Percentiles rank a stretch among this genome's conserved stretches.
phyloP scores from a whole-genome alignment of 2,113 vertebrate genomes.

The Hemichromis elongatus region DNA sequence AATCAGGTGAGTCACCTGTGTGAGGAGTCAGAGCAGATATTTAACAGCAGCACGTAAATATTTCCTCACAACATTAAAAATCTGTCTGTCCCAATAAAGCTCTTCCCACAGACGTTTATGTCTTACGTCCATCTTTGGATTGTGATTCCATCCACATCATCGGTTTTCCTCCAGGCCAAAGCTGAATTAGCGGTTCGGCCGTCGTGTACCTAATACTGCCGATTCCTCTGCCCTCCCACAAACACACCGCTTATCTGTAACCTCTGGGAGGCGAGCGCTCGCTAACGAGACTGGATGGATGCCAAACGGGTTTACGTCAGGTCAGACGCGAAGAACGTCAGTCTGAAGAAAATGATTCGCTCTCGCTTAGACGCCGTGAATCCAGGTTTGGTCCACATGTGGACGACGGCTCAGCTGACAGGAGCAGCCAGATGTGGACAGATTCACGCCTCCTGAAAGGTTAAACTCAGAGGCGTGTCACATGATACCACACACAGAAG shows the following conservation, averaged over 20 bases:
- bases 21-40: no score
- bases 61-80: no score
- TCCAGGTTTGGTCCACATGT: neutral
- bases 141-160: neutral
- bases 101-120: neutral
- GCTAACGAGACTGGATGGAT: neutral
- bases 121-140: no score
- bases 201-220: neutral
- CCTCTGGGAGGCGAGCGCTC: no score
- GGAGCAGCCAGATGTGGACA: neutral
- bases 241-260: neutral
- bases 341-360: no score
- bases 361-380: neutral
- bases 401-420: neutral
- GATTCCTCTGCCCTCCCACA: neutral
- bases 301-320: neutral
- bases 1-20: neutral
- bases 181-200: no score
- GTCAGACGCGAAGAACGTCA: neutral
- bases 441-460: conserved; percentile 6
- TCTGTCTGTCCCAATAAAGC: no score
- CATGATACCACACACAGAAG: neutral
- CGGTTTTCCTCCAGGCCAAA: neutral
- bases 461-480: conserved; percentile 2
- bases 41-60: no score